Evolutionary conservation across 2,888 invertebrate species (phyloP).

Genomic region (Callimorpha dominula): DNA sequence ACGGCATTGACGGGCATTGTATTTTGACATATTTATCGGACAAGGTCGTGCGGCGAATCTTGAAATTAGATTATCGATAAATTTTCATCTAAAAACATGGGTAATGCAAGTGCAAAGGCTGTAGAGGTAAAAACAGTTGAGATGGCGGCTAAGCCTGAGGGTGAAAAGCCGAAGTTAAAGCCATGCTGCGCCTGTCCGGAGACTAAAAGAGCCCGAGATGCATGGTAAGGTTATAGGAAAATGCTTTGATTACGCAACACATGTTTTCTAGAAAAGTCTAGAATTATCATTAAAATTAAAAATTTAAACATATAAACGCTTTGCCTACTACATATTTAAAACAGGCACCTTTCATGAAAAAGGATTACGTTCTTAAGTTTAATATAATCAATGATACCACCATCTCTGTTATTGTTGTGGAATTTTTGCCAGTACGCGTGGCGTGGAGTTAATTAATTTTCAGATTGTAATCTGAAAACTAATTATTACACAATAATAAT

Average conservation of each 20-base stretch:
- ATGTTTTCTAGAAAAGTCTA: slow-evolving; percentile 24
- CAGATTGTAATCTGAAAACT: not conserved
- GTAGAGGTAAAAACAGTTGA: slow-evolving; percentile 72
- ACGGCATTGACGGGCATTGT: slow-evolving; percentile 22
- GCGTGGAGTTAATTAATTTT: not conserved
- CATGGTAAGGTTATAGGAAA: slow-evolving; percentile 90
- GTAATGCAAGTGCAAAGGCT: slow-evolving; percentile 80
- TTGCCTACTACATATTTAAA: not conserved
- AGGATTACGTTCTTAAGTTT: not conserved
- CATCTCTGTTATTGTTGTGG: not conserved
- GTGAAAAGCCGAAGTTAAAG: slow-evolving; percentile 93
- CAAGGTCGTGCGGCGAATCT: slow-evolving; percentile 28
- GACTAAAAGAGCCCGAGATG: slow-evolving; percentile 95
- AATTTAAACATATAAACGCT: not conserved
- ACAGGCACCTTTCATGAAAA: not conserved
- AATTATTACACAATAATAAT: no score
- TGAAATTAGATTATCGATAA: slow-evolving; percentile 22
- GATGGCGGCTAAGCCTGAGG: slow-evolving; percentile 65
- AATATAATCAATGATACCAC: not conserved
- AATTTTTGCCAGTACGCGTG: not conserved
- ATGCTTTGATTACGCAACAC: slow-evolving; percentile 23
- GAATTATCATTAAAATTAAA: not conserved
- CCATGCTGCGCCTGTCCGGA: slow-evolving; percentile 99
- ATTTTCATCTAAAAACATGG: slow-evolving; percentile 62
- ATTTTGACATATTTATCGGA: slow-evolving; percentile 22